Base-by-base conservation (phyloP, 1,140 invertebrate species). In the Drosophila pseudoobscura region DNA sequence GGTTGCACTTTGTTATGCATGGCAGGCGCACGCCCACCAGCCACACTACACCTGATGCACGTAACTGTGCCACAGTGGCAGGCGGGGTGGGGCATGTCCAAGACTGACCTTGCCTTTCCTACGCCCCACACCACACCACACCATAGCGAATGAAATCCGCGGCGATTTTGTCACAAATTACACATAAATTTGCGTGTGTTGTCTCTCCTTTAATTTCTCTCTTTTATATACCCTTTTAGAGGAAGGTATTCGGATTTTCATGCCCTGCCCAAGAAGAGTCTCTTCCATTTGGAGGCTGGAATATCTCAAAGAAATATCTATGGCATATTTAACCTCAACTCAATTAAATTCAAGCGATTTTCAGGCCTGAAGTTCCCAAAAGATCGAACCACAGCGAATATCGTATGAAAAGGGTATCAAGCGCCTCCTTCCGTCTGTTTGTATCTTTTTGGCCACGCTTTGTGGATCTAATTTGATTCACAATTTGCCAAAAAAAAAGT, bases 381-480 rank as follows among this genome's bases (percentile, higher is more conserved):
- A 31, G 29, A 11, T 35, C 35, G 24, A 26, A 26, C 5, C 24
- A 26, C 24, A 26, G 11, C 31, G 2, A 35, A 39, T 39, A 39
- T 13, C 4, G 2, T 13, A 39, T 13, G 35, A 11, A 13, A 8
- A 35, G 44, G 8, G 22, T 52, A 26, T 13, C 1, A 26, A 5
- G 24, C 4, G 24, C 24, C 35, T 24, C 47, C 41, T 49, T 13
- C 7, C 7, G 7, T 64, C 54, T 24, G n/a, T 31, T 47, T 43
- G 6, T 26, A 0, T 26, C 24, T 26, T 55, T 56, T 68, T 41
- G 46, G 69, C 53, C 68, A 72, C 57, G 80, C 49, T 76, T 41
- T 80, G 72, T 59, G 44, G 6, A 39, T 76, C 46, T 39, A 63
- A 56, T 85, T 85, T 73, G 80, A 85, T 85, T 84, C 58, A 63